phyloP scores from a whole-genome alignment of 2,797 vertebrate genomes.

The Cheirogaleus major region DNA sequence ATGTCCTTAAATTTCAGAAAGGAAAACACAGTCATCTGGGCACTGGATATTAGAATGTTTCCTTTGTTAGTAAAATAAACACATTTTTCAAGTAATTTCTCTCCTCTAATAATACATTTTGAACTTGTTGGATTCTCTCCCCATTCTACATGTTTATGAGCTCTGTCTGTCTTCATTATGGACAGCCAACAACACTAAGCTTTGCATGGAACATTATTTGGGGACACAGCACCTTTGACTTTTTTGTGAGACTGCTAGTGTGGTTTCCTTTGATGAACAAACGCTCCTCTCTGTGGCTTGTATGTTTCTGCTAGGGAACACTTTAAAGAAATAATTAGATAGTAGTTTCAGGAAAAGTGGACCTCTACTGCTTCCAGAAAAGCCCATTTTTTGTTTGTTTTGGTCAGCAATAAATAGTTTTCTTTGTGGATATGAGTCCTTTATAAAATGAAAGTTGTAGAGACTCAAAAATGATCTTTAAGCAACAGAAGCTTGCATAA shows the following conservation, averaged over 20 bases:
- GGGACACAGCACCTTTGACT: neutral
- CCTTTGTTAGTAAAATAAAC: slow-evolving; percentile 31
- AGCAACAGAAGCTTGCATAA: slow-evolving; percentile 65
- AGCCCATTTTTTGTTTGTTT: neutral
- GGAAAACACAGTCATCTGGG: neutral
- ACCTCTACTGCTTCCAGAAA: neutral
- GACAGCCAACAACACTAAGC: neutral
- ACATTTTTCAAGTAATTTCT: slow-evolving; percentile 10
- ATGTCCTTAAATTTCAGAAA: neutral
- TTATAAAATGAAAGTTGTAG: slow-evolving; percentile 62
- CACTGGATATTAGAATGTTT: neutral
- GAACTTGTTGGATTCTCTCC: neutral
- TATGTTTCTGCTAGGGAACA: neutral
- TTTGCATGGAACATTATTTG: neutral
- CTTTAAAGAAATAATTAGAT: slow-evolving; percentile 17
- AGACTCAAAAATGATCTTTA: slow-evolving; percentile 48
- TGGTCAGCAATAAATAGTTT: slow-evolving; percentile 30
- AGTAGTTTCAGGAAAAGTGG: neutral
- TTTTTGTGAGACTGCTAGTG: neutral
- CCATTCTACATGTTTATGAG: neutral
- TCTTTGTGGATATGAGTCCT: slow-evolving; percentile 18
- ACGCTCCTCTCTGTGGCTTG: neutral
- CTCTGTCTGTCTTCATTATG: neutral
- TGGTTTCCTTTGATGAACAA: neutral
- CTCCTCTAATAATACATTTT: neutral